Evolutionary conservation across 2,888 invertebrate genomes (phyloP), one percentile per base, ranked within the genome.

Genomic region (Diplazon laetatorius): DNA sequence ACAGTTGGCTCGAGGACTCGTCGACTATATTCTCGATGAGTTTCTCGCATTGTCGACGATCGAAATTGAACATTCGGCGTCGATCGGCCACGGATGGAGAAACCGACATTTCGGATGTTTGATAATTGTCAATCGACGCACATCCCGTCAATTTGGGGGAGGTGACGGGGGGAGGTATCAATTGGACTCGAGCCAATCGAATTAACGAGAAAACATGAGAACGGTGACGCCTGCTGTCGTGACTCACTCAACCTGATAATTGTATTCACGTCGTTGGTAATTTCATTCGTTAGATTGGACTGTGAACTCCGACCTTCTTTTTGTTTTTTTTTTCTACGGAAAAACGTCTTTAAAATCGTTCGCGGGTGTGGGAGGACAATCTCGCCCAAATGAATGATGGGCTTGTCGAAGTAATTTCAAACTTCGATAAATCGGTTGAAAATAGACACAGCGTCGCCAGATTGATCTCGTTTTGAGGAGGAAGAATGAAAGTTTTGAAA

Each of bases 11-110:
- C 68, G 71, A 69, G 62, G 52, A 14, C 57, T 52, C 16, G 55
- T 37, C 57, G 48, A 37, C 22, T 44, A 48, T 50, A n/a, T n/a
- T n/a, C 37, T 10, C 63, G 55, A 50, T 57, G 48, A 81, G 83
- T 86, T 86, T 87, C 84, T 87, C 82, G 81, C 74, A 86, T 86
- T 87, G 87, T 86, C 80, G 80, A 78, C 69, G 59, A n/a, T n/a
- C 72, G 50, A 10, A 50, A 63, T 69, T 63, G 80, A 74, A 42
- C 39, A 42, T 60, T 66, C 69, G 80, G 80, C 69, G 80, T 82
- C 25, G 25, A 52, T 52, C 52, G 52, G n/a, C 52, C 52, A 22
- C 42, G n/a, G 80, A 78, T 65, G 73, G 52, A 62, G 59, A 68
- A 52, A 10, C 73, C 70, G 63, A 73, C 74, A 30, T n/a, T 66